Evolutionary conservation across 2,888 invertebrate genomes (phyloP).

Genomic region (Chydorus sphaericus): DNA sequence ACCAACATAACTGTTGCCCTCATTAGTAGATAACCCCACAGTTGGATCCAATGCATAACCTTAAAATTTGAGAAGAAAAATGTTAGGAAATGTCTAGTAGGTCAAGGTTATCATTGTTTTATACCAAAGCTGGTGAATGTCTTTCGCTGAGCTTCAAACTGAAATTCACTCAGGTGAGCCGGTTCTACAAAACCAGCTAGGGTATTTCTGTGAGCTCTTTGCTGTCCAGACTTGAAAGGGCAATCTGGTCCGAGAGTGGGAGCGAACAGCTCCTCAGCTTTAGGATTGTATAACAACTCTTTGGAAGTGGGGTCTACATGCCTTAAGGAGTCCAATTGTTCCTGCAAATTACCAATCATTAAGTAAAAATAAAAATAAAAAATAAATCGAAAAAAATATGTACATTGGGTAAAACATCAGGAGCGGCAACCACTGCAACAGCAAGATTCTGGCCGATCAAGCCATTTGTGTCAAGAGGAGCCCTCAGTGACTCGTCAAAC

Average conservation of each 20-base stretch:
- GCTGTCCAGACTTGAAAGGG: slow-evolving; percentile 81
- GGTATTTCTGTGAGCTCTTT: slow-evolving; percentile 74
- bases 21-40: slow-evolving; percentile 37
- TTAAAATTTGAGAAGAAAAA: slow-evolving; percentile 20
- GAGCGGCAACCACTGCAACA: slow-evolving; percentile 54
- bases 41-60: slow-evolving; percentile 90
- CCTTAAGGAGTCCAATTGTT: slow-evolving; percentile 49
- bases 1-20: slow-evolving; percentile 37
- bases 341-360: slow-evolving; percentile 34
- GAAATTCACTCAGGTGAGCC: slow-evolving; percentile 89
- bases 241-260: slow-evolving; percentile 83
- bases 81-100: slow-evolving; percentile 1
- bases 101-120: background rate
- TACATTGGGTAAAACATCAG: slow-evolving; percentile 65
- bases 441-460: slow-evolving; percentile 24
- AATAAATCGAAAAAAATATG: slow-evolving; percentile 24
- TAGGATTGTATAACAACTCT: slow-evolving; percentile 80
- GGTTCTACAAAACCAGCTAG: slow-evolving; percentile 87
- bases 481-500: slow-evolving; percentile 17
- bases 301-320: slow-evolving; percentile 63
- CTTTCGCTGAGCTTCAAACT: slow-evolving; percentile 89
- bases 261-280: slow-evolving; percentile 84
- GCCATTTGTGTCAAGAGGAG: slow-evolving; percentile 18
- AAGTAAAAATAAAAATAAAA: background rate
- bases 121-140: slow-evolving; percentile 82